phyloP scores from a whole-genome alignment of 1,140 invertebrate species.

The Marisa cornuarietis region DNA sequence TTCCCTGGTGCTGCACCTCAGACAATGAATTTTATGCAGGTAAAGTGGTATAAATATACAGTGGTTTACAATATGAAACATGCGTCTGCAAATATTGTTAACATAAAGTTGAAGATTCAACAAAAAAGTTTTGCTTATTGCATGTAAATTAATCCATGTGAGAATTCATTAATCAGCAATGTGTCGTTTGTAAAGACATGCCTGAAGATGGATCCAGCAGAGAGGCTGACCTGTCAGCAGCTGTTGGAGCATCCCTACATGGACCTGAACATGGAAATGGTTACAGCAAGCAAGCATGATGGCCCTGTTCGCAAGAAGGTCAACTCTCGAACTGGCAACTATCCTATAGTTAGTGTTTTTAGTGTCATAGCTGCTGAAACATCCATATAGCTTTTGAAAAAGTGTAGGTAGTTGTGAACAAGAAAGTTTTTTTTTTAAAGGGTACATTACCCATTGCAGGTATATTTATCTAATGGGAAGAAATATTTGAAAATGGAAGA shows the following conservation, averaged over 20 bases:
- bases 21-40: constrained; percentile 87
- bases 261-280: constrained; percentile 54
- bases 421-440: background rate
- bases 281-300: constrained; percentile 38
- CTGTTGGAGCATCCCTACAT: constrained; percentile 90
- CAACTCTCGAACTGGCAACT: constrained; percentile 40
- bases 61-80: too few species aligned
- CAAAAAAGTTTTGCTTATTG: too few species aligned
- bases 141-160: too few species aligned
- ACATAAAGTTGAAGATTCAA: too few species aligned
- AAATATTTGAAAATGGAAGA: background rate
- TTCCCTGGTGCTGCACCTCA: constrained; percentile 78
- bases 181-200: constrained; percentile 76
- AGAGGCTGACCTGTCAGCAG: constrained; percentile 89
- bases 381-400: too few species aligned
- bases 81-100: too few species aligned
- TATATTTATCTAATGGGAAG: background rate
- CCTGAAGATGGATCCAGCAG: constrained; percentile 91
- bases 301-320: constrained; percentile 34
- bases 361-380: background rate
- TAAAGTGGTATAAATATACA: constrained; percentile 57
- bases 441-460: background rate
- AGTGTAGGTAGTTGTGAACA: background rate
- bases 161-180: too few species aligned
- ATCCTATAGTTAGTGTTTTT: constrained; percentile 30